Percentiles rank a stretch among this genome's conserved stretches.
These are phyloP conservation scores for Osedax frankpressi DNA, from an alignment of 2,888 invertebrate species.

Conservation along the genomic window DNA sequence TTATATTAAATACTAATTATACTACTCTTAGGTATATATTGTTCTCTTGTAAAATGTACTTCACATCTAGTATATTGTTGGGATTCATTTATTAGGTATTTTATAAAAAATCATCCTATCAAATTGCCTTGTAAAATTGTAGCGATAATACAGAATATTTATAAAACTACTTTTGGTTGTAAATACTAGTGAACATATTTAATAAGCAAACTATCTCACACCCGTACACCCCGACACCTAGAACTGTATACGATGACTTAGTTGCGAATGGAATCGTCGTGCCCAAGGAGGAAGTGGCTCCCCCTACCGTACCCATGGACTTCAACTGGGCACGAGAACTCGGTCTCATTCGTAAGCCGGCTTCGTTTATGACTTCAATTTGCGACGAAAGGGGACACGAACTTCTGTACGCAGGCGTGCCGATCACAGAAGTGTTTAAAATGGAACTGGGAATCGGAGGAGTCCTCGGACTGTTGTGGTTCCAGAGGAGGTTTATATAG, in stretches of 20 bases:
- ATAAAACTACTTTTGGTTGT: background rate
- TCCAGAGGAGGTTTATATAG: constrained; percentile 64
- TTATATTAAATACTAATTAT: background rate
- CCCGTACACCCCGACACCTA: no score
- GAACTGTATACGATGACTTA: constrained; percentile 53
- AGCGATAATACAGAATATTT: no score
- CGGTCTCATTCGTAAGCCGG: constrained; percentile 92
- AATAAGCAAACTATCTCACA: no score
- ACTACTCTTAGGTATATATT: background rate
- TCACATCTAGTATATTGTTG: no score
- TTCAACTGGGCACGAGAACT: constrained; percentile 96
- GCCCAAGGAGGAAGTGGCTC: constrained; percentile 79
- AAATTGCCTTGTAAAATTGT: no score
- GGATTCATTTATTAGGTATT: no score
- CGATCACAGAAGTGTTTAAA: constrained; percentile 67
- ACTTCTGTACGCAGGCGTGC: constrained; percentile 85
- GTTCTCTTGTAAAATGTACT: background rate
- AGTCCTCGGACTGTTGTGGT: constrained; percentile 91
- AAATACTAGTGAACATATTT: no score
- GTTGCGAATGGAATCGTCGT: constrained; percentile 68
- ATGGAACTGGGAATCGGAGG: constrained; percentile 93
- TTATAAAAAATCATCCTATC: no score
- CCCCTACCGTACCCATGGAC: constrained; percentile 99
- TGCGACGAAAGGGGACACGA: constrained; percentile 98
- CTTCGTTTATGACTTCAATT: constrained; percentile 97